These are phyloP conservation scores for Caracal caracal DNA, from an alignment of 2,113 vertebrate genomes.

Conservation along the genomic window DNA sequence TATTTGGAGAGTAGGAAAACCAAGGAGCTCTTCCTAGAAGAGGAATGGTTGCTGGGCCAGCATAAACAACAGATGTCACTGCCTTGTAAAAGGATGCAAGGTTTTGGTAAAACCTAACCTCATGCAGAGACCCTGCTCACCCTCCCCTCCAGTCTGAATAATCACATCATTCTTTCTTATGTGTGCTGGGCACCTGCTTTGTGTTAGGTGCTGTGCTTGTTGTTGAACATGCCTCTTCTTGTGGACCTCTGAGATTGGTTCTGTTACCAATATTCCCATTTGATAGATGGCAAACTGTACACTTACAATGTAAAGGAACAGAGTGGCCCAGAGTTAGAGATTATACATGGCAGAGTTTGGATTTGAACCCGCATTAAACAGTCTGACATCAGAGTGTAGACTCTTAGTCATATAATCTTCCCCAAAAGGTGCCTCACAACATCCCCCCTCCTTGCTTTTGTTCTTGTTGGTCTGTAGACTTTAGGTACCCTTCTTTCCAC, in stretches of 20 bases:
- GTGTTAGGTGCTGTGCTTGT: too few relatives aligned
- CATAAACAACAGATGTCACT: neutral
- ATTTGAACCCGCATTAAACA: neutral
- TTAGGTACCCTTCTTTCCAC: neutral
- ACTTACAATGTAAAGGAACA: accelerated
- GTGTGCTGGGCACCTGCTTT: neutral
- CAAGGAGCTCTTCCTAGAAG: neutral
- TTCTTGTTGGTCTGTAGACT: neutral
- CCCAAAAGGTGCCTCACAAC: neutral
- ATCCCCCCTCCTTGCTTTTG: neutral
- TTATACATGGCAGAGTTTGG: neutral
- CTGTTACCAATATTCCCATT: neutral
- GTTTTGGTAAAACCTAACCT: neutral
- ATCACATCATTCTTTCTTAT: neutral
- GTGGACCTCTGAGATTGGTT: neutral
- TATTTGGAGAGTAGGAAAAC: neutral
- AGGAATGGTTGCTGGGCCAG: neutral
- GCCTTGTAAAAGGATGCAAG: neutral
- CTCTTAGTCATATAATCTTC: neutral
- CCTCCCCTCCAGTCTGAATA: neutral
- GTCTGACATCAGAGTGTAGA: neutral
- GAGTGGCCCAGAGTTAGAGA: neutral
- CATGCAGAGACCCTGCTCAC: accelerated
- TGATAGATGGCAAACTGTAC: neutral
- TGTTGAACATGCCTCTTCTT: neutral